phyloP scores from a whole-genome alignment of 2,888 invertebrate genomes.

The Anorthoa munda region DNA sequence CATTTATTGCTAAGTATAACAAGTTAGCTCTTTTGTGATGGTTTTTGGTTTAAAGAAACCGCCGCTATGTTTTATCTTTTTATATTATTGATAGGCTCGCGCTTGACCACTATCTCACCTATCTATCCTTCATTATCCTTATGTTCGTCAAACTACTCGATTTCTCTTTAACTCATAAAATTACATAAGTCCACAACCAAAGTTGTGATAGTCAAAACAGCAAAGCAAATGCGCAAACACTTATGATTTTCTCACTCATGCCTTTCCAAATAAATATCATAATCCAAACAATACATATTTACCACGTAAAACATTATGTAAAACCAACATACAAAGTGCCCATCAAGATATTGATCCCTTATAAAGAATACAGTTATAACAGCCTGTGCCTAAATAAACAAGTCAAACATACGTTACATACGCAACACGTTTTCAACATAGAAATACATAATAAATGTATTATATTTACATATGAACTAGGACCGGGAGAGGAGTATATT shows the following conservation, averaged over 20 bases:
- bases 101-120: too few relatives aligned
- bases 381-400: slow-evolving; percentile 67
- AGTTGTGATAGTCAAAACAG: slow-evolving; percentile 1
- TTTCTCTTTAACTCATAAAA: not conserved
- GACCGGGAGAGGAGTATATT: slow-evolving; percentile 57
- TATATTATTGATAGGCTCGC: too few relatives aligned
- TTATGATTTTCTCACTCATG: slow-evolving; percentile 4
- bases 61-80: too few relatives aligned
- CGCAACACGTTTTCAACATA: slow-evolving; percentile 62
- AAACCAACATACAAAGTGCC: slow-evolving; percentile 59
- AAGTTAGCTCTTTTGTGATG: slow-evolving; percentile 24
- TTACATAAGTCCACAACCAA: not conserved
- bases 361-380: slow-evolving; percentile 66
- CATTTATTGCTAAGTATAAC: slow-evolving; percentile 37
- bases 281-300: slow-evolving; percentile 56
- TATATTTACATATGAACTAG: slow-evolving; percentile 65
- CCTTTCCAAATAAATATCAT: slow-evolving; percentile 46
- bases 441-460: slow-evolving; percentile 64
- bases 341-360: slow-evolving; percentile 64
- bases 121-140: too few relatives aligned
- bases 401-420: slow-evolving; percentile 56
- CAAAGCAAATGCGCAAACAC: not conserved
- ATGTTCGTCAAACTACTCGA: not conserved
- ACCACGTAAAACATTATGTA: slow-evolving; percentile 50
- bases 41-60: not conserved